A percentile compares a stretch with the other conserved stretches of the same genome.
Evolutionary conservation across 2,797 vertebrate genomes (phyloP).

Genomic region (Siniperca scherzeri): DNA sequence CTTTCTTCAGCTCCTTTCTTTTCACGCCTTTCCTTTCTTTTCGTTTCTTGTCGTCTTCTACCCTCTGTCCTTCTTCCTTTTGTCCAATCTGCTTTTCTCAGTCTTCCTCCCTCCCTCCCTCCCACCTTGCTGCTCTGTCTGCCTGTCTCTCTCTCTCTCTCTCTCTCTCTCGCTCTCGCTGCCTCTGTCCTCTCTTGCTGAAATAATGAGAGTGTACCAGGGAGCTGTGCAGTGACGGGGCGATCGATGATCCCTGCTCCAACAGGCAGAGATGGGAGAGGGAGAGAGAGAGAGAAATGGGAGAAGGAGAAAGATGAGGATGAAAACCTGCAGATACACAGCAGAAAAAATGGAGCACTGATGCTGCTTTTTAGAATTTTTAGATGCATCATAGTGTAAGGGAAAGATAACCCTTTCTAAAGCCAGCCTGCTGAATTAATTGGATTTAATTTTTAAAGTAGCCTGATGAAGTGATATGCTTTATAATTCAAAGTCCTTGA

Average conservation of each 20-base stretch:
- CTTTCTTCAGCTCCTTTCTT: background rate
- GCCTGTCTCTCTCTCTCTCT: constrained; percentile 7
- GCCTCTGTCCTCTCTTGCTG: constrained; percentile 72
- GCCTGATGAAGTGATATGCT: constrained; percentile 58
- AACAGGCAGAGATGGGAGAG: constrained; percentile 62
- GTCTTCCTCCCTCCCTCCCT: constrained; percentile 15
- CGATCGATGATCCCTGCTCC: constrained; percentile 81
- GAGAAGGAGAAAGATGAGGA: constrained; percentile 55
- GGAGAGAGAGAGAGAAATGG: constrained; percentile 26
- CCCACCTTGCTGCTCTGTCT: constrained; percentile 23
- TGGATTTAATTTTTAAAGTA: constrained; percentile 66
- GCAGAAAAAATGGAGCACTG: constrained; percentile 57
- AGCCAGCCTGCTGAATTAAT: constrained; percentile 57
- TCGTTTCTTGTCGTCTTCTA: constrained; percentile 12
- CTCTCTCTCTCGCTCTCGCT: constrained; percentile 30
- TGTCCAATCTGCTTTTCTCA: constrained; percentile 30
- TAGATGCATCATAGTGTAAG: constrained; percentile 61
- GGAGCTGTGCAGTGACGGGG: constrained; percentile 73
- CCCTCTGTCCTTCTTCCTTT: constrained; percentile 46
- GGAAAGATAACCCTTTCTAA: constrained; percentile 60
- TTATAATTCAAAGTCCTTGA: constrained; percentile 56
- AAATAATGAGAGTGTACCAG: constrained; percentile 82
- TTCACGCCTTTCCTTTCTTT: constrained; percentile 9
- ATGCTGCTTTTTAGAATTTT: constrained; percentile 52
- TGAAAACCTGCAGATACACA: constrained; percentile 63